Percentiles rank a stretch among this genome's conserved stretches.
phyloP scores from a whole-genome alignment of 2,888 invertebrate species.

The Euplexia lucipara region DNA sequence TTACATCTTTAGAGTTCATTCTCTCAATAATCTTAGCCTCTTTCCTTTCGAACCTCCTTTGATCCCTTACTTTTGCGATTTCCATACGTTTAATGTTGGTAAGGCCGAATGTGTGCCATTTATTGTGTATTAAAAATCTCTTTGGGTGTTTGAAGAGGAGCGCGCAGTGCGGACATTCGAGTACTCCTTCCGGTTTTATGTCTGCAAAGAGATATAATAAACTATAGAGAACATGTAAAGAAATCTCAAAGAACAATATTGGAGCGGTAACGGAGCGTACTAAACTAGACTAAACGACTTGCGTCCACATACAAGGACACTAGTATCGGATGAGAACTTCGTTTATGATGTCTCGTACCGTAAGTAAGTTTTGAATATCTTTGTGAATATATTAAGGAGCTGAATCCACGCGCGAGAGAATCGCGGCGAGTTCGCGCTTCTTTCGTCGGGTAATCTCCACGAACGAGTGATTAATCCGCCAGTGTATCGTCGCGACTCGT shows the following conservation, averaged over 20 bases:
- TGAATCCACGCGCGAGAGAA: too few species aligned
- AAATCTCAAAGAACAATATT: too few species aligned
- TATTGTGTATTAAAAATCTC: conserved; percentile 83
- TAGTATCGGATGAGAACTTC: too few species aligned
- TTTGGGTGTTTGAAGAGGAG: conserved; percentile 81
- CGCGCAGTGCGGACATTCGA: conserved; percentile 81
- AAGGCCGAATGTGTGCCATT: conserved; percentile 86
- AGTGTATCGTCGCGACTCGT: conserved; percentile 1
- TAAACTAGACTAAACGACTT: too few species aligned
- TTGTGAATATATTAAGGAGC: too few species aligned
- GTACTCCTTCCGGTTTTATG: conserved; percentile 63
- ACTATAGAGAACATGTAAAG: too few species aligned
- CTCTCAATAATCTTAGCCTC: conserved; percentile 69
- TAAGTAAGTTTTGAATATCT: too few species aligned
- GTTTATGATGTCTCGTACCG: too few species aligned
- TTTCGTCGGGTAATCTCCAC: conserved; percentile 25
- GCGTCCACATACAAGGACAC: too few species aligned
- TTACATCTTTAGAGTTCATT: conserved; percentile 62
- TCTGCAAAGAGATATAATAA: conserved; percentile 62
- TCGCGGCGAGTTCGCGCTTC: conserved; percentile 17
- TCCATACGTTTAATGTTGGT: conserved; percentile 76
- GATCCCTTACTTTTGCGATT: conserved; percentile 71
- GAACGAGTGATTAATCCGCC: conserved; percentile 21
- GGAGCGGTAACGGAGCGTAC: too few species aligned
- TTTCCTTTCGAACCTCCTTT: conserved; percentile 65